Base-by-base conservation (phyloP, 2,888 invertebrate genomes). In the Glyphotaelius pellucidus region DNA sequence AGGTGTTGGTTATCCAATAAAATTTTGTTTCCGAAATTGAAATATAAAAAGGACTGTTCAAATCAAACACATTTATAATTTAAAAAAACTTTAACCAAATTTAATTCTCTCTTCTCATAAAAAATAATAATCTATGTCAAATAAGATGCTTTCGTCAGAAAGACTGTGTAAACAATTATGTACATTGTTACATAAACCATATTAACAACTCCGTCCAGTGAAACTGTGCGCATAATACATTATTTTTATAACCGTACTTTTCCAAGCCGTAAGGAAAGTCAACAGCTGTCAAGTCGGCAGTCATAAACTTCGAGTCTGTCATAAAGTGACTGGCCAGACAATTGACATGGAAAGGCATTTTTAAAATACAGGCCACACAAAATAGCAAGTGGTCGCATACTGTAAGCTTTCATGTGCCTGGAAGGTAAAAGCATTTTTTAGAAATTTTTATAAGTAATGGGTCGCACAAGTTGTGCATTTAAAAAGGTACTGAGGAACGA, bases 261-360 rank as follows among this genome's bases (percentile, higher is more conserved):
- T 5, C 42, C 35, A 14, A n/a, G 86, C 42, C n/a, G 15, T 86
- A 86, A 86, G 47, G 86, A n/a, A 35, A 86, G 86, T 86, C 86
- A 42, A 86, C 86, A 86, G 86, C 86, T 86, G 86, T 86, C 42
- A 86, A 42, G 38, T 30, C 86, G 86, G 86, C 42, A 42, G 86
- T 42, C 35, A 42, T 86, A 86, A 86, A 86, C 25, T 30, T 30
- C 38, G 32, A 30, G 38, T n/a, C 15, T 42, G 86, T 86, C 86
- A 86, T 86, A 86, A 86, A 86, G 11, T 42, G 35, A 30, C 42
- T 38, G 86, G 86, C 86, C 47, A 86, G 86, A 86, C 86, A 86
- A 86, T 86, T 86, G 86, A 86, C 86, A 86, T n/a, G 30, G n/a
- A 86, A n/a, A 86, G 38, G 86, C 42, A 86, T 30, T 86, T 47